Percentiles rank a stretch among this genome's conserved stretches.
These are phyloP conservation scores for Plagiodera versicolora DNA, from an alignment of 2,888 invertebrate genomes.

Conservation along the genomic window DNA sequence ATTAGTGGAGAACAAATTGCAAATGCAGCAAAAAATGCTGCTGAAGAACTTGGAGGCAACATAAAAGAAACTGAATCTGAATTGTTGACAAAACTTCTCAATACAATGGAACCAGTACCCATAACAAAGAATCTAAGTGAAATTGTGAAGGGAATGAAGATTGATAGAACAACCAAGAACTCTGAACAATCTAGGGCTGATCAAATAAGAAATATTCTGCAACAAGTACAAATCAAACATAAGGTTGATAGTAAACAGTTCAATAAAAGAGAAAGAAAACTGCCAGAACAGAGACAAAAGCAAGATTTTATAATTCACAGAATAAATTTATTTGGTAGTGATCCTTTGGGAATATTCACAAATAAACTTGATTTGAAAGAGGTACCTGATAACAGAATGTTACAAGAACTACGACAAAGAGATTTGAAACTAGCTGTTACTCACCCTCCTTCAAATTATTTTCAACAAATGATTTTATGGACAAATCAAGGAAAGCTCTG, in stretches of 20 bases:
- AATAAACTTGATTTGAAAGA: conserved; percentile 44
- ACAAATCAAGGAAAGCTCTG: conserved; percentile 93
- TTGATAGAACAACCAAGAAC: conserved; percentile 62
- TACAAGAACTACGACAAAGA: conserved; percentile 67
- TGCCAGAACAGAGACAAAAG: conserved; percentile 2
- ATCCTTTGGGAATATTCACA: conserved; percentile 68
- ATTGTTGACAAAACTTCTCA: conserved; percentile 48
- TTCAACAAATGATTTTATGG: conserved; percentile 92
- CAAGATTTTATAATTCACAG: conserved; percentile 40
- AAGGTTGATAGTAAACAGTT: neutral
- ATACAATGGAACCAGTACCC: conserved; percentile 14
- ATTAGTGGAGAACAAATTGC: conserved; percentile 53
- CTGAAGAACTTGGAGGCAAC: conserved; percentile 68
- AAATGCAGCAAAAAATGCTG: conserved; percentile 73
- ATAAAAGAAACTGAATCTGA: conserved; percentile 72
- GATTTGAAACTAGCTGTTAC: conserved; percentile 69
- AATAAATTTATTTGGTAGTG: conserved; percentile 65
- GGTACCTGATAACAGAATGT: conserved; percentile 60
- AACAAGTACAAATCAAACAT: conserved; percentile 23
- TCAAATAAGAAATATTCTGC: conserved; percentile 55
- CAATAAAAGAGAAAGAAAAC: conserved; percentile 13
- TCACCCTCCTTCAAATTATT: conserved; percentile 83
- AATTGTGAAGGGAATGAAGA: conserved; percentile 75
- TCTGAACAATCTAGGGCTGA: conserved; percentile 57
- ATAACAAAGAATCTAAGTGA: conserved; percentile 59